Conservation (phyloP, 2,888 invertebrate species). For the Idaea dimidiata region DNA sequence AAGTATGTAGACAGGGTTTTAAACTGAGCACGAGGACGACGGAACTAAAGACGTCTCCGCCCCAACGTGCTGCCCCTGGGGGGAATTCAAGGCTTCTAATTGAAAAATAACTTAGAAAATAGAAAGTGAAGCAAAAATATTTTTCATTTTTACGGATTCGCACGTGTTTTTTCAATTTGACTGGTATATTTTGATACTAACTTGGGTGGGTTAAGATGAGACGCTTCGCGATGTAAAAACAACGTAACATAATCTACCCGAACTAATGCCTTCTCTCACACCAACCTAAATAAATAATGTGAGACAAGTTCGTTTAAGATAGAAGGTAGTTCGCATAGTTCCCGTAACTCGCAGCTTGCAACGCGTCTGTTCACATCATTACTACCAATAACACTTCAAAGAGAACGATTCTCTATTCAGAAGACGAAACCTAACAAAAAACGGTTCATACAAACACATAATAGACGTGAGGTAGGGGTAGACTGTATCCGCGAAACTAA, state of each 20-base stretch:
- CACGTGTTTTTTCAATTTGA: too few relatives aligned
- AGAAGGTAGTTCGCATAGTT: neutral
- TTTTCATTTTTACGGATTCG: neutral
- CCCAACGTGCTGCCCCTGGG: neutral
- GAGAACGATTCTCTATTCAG: neutral
- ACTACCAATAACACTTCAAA: neutral
- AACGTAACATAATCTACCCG: neutral
- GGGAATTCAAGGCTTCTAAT: neutral
- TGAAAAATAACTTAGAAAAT: neutral
- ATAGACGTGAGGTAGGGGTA: neutral
- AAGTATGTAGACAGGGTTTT: neutral
- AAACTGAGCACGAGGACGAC: neutral
- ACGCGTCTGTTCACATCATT: neutral
- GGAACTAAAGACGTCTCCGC: neutral
- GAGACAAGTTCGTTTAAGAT: neutral
- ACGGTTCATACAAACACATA: neutral
- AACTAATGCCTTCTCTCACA: neutral
- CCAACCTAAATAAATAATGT: neutral
- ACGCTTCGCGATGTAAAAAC: too few relatives aligned
- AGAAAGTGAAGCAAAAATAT: neutral
- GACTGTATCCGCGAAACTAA: neutral
- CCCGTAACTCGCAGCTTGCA: neutral
- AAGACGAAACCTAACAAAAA: neutral
- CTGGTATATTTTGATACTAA: too few relatives aligned
- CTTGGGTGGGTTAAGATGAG: too few relatives aligned